Base-by-base conservation (phyloP, 2,888 invertebrate species). In the Neria commutata region DNA sequence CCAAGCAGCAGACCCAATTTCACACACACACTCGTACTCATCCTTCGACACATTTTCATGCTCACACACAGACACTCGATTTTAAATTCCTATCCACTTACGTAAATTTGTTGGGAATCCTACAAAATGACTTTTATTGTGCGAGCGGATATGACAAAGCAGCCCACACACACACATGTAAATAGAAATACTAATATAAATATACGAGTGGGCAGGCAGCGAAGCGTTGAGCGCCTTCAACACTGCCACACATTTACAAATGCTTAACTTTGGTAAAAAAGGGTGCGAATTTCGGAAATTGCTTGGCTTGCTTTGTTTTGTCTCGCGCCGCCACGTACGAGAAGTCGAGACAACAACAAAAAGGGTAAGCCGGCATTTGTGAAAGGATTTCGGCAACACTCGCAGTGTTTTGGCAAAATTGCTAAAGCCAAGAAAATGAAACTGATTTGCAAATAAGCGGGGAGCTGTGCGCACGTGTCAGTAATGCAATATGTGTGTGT, bases 341-440 rank as follows among this genome's bases (percentile, higher is more conserved):
- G n/a, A n/a, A n/a, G n/a, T n/a, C n/a, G n/a, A n/a, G n/a, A n/a
- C n/a, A n/a, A n/a, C n/a, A n/a, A 42, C 42, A 42, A 42, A 42
- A 21, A 19, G 17, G 21, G n/a, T n/a, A n/a, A n/a, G n/a, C n/a
- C n/a, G n/a, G n/a, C 17, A 42, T 19, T 42, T 19, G 14, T 11
- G 23, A 50, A 25, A 24, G 25, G 16, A 40, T 52, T 40, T 24
- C 16, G 37, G 52, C 40, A 40, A 14, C 52, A 17, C 24, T 37
- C 23, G 17, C 42, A 5, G 17, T 42, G 42, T 42, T 42, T 42
- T 19, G 42, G 19, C 29, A 29, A 17, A 42, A 42, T 42, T 42
- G 42, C 42, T 14, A 42, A 37, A 40, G 42, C 52, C 16, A 37
- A n/a, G 52, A 42, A 37, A 52, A 52, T 52, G 40, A 24, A 21